Evolutionary conservation across 53 echinoderm and acorn worm species (phyloP).

Genomic region (Zoroaster sp.): DNA sequence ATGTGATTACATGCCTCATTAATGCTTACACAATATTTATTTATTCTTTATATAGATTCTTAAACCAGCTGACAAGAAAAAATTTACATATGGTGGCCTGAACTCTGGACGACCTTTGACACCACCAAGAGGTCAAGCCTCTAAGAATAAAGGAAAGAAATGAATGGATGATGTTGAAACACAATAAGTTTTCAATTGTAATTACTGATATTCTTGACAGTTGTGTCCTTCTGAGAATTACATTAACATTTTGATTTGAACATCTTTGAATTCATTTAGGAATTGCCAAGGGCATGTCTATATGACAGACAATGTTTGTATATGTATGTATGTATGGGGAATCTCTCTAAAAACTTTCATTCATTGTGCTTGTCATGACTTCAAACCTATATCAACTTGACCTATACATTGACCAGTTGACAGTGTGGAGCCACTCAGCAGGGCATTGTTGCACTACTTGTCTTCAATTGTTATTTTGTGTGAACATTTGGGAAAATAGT

Average conservation of each 20-base stretch:
- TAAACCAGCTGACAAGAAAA: conserved; percentile 99
- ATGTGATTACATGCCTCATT: too few species aligned
- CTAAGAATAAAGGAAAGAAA: conserved; percentile 82
- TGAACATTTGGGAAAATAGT: too few species aligned
- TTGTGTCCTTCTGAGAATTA: neutral
- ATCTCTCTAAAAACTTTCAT: neutral
- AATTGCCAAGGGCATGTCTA: neutral
- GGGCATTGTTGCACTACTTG: too few species aligned
- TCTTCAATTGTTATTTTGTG: too few species aligned
- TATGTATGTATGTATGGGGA: neutral
- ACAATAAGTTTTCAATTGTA: neutral
- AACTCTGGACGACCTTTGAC: conserved; percentile 91
- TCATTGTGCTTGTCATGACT: neutral
- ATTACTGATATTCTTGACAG: neutral
- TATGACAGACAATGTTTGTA: neutral
- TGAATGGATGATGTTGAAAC: neutral
- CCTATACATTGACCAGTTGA: neutral
- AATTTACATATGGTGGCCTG: conserved; percentile 85
- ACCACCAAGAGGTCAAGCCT: conserved; percentile 78
- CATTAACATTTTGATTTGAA: neutral
- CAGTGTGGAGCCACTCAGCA: neutral
- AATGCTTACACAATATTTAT: neutral
- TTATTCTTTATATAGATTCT: conserved; percentile 66
- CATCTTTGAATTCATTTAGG: neutral
- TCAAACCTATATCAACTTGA: neutral